A percentile compares a stretch with the other conserved stretches of the same genome.
Conservation (phyloP, 2,888 invertebrate species). For the Chalcosyrphus nemorum region DNA sequence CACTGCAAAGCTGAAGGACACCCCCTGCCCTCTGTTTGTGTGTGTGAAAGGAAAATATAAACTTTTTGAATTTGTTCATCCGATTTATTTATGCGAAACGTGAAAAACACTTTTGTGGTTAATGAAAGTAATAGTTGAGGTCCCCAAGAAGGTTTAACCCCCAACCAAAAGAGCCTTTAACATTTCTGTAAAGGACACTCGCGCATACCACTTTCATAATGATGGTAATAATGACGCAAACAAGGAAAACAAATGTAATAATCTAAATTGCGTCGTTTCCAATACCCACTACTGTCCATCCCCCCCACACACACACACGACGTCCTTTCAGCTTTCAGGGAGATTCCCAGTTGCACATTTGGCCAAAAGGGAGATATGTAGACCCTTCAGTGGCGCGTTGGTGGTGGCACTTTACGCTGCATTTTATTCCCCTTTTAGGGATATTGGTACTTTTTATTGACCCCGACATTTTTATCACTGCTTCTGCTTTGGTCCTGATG, state of each 20-base stretch:
- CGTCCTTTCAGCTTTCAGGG: conserved; percentile 38
- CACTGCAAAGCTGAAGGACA: neutral
- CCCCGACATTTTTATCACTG: conserved; percentile 57
- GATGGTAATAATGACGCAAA: neutral
- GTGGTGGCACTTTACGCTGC: conserved; percentile 14
- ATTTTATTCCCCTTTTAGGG: conserved; percentile 70
- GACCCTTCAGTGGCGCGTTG: neutral
- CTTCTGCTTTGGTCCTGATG: conserved; percentile 24
- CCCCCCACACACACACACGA: no score
- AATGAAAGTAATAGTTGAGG: conserved; percentile 32
- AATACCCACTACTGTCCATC: conserved; percentile 1
- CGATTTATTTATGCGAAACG: conserved; percentile 27
- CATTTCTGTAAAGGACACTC: neutral
- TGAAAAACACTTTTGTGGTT: conserved; percentile 45
- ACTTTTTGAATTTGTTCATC: conserved; percentile 35
- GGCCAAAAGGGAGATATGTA: neutral
- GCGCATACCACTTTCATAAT: neutral
- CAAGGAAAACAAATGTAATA: conserved; percentile 45
- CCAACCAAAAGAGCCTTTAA: neutral
- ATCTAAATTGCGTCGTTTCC: conserved; percentile 56
- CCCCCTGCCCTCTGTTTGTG: neutral
- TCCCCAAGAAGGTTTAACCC: no score
- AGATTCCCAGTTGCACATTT: conserved; percentile 33
- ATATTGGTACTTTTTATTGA: conserved; percentile 71
- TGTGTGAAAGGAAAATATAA: neutral